Evolutionary conservation across 2,113 vertebrate species (phyloP).

Genomic region (Sander vitreus): DNA sequence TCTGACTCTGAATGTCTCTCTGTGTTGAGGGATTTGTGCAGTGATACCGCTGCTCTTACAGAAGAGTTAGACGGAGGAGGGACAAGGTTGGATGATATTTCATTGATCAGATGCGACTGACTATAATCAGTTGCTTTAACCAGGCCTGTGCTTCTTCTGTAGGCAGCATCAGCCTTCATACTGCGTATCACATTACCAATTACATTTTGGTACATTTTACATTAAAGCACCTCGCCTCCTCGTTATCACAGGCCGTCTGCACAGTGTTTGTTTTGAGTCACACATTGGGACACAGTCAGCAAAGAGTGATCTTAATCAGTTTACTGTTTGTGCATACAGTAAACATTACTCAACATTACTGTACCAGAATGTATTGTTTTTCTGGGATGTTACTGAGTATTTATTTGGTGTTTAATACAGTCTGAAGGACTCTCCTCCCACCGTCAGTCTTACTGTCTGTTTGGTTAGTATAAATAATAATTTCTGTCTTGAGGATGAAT

Average conservation of each 20-base stretch:
- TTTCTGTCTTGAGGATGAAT: conserved; percentile 12
- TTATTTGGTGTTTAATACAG: conserved; percentile 19
- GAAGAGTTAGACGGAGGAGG: conserved; percentile 22
- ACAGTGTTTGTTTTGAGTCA: conserved; percentile 43
- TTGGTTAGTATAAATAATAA: conserved; percentile 21
- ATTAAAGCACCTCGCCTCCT: conserved; percentile 6
- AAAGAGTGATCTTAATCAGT: conserved; percentile 22
- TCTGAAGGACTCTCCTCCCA: background rate
- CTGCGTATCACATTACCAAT: conserved; percentile 21
- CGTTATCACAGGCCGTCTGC: conserved; percentile 35
- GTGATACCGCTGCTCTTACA: conserved; percentile 16
- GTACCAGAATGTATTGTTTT: background rate
- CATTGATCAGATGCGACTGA: conserved; percentile 56
- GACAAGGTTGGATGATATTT: conserved; percentile 43
- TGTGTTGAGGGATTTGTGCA: conserved; percentile 24
- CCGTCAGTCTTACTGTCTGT: conserved; percentile 21
- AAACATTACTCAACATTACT: conserved; percentile 22
- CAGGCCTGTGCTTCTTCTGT: conserved; percentile 17
- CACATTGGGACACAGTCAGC: conserved; percentile 7
- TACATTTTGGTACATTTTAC: too few species aligned
- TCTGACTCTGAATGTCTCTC: conserved; percentile 11
- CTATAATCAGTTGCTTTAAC: conserved; percentile 42
- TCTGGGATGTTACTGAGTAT: background rate
- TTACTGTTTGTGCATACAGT: conserved; percentile 1
- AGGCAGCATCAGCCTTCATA: conserved; percentile 11